These are phyloP conservation scores for Etheostoma cragini DNA, from an alignment of 2,113 vertebrate species.

Conservation along the genomic window DNA sequence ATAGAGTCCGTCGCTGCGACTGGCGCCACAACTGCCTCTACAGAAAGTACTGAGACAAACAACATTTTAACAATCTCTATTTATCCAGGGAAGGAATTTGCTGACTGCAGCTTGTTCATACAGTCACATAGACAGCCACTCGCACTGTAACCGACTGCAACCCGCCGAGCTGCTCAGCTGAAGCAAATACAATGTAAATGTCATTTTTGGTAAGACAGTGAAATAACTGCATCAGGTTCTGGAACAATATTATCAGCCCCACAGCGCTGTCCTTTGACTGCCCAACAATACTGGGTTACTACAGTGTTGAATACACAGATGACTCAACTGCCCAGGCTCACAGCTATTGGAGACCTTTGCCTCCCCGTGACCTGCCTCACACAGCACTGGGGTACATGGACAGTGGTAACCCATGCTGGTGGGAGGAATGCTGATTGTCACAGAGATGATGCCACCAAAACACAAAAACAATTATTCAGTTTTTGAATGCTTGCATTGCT, in stretches of 20 bases:
- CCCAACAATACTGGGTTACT: slow-evolving; percentile 10
- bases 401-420: neutral
- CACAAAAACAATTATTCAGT: neutral
- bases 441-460: slow-evolving; percentile 1
- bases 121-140: slow-evolving; percentile 13
- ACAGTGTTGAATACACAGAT: slow-evolving; percentile 18
- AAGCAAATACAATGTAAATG: slow-evolving; percentile 39
- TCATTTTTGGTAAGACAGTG: slow-evolving; percentile 54
- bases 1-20: slow-evolving; percentile 16
- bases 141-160: neutral
- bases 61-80: slow-evolving; percentile 64
- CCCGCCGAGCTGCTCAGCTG: slow-evolving; percentile 16
- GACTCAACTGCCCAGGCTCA: slow-evolving; percentile 51
- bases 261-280: slow-evolving; percentile 17
- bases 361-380: slow-evolving; percentile 14
- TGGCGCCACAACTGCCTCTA: neutral
- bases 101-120: slow-evolving; percentile 56
- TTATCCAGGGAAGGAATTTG: slow-evolving; percentile 61
- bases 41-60: slow-evolving; percentile 55
- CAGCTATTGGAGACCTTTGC: slow-evolving; percentile 60
- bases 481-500: neutral
- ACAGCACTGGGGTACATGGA: neutral
- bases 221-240: slow-evolving; percentile 47
- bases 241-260: slow-evolving; percentile 47
- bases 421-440: slow-evolving; percentile 19